Evolutionary conservation across 1,140 invertebrate species (phyloP), one percentile per base, ranked within the genome.

Genomic region (Bicyclus anynana): DNA sequence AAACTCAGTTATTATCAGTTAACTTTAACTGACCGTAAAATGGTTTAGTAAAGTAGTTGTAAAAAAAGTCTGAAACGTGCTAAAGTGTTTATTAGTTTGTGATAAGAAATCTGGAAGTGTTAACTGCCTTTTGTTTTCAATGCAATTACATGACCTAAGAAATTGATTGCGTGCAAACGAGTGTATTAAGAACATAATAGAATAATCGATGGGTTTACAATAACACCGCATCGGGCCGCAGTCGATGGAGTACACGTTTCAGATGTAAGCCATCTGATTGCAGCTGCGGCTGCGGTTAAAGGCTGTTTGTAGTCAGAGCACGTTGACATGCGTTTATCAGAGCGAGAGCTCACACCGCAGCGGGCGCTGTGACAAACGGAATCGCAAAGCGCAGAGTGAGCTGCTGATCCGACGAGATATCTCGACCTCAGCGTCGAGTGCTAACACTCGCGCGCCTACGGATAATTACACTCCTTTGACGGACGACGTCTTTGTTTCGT

Each of bases 391-490:
- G 74, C 80, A 76, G 79, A 84, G 79, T 81, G 82, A 79, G 76
- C 72, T 71, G 77, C 74, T 81, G 84, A 87, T 87, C 82, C 80
- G 79, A 74, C 71, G 70, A 79, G 82, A 87, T 87, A 87, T 80
- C 81, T 77, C 81, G 74, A 81, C 77, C 81, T 76, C 79, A 69
- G 69, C 74, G 74, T 80, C 69, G 77, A 85, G 75, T 81, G 77
- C 72, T 72, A 75, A 78, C 81, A 77, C 72, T 84, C 72, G 68
- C 70, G 69, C 69, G 70, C 69, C 71, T 74, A 75, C 72, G 67
- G 76, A 85, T 85, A 78, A 87, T 87, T 84, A 84, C 80, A 61
- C 66, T 72, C 72, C 79, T 84, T 87, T 87, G 80, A 87, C 69
- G 72, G 69, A 63, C 55, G n/a, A n/a, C 58, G 58, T 70, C 72